Evolutionary conservation across 1,140 invertebrate species (phyloP).

Genomic region (Euschistus heros): DNA sequence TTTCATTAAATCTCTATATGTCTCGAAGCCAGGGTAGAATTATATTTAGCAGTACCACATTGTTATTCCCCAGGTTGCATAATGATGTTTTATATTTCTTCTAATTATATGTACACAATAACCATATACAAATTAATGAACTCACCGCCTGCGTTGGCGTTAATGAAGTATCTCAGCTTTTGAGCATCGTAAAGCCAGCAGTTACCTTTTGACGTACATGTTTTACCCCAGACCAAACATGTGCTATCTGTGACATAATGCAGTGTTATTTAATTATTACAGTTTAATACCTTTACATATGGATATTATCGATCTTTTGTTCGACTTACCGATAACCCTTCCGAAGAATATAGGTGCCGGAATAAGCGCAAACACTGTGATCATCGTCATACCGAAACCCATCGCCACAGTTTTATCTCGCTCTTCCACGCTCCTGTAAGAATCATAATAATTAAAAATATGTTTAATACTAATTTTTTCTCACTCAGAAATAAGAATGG

Average conservation of each 20-base stretch:
- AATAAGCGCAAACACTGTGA: slow-evolving; percentile 59
- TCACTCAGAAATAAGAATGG: no score
- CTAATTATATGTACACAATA: no score
- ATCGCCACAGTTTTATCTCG: slow-evolving; percentile 60
- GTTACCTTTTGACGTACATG: slow-evolving; percentile 56
- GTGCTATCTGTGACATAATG: slow-evolving; percentile 32
- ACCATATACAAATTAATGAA: no score
- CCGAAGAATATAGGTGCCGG: slow-evolving; percentile 63
- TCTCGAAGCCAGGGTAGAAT: no score
- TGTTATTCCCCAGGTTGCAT: no score
- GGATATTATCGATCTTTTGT: background rate
- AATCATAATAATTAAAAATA: slow-evolving; percentile 19
- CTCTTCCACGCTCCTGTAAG: slow-evolving; percentile 51
- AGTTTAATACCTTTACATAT: background rate
- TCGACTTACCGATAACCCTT: slow-evolving; percentile 48
- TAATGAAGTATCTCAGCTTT: slow-evolving; percentile 48
- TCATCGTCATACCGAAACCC: slow-evolving; percentile 52
- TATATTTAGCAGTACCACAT: no score
- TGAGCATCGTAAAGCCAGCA: slow-evolving; percentile 62
- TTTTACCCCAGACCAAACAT: slow-evolving; percentile 63
- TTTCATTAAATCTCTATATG: no score
- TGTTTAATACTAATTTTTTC: no score
- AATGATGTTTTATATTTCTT: no score
- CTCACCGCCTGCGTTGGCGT: slow-evolving; percentile 51
- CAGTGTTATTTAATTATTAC: background rate